These are phyloP conservation scores for Pardalotus punctatus DNA, from an alignment of 2,113 vertebrate species.

Conservation along the genomic window DNA sequence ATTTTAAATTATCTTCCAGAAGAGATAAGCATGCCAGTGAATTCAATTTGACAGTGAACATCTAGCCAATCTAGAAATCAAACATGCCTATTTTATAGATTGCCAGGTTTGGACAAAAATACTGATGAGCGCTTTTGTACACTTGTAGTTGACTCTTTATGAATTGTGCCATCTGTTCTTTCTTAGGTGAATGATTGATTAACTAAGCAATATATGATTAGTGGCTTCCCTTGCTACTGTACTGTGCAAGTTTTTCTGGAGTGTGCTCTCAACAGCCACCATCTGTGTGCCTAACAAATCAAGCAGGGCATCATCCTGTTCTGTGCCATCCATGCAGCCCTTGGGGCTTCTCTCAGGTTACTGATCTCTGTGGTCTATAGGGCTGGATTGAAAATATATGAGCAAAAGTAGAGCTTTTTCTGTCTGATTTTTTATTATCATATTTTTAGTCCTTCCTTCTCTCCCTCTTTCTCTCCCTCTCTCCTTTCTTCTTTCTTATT, in stretches of 20 bases:
- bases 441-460: background rate
- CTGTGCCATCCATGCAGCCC: background rate
- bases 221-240: background rate
- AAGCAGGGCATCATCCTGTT: background rate
- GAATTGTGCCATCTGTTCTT: slow-evolving; percentile 30
- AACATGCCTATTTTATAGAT: background rate
- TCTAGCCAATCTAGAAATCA: background rate
- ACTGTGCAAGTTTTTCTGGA: background rate
- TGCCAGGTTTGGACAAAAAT: background rate
- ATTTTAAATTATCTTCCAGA: background rate
- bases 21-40: background rate
- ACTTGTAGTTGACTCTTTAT: background rate
- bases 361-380: background rate
- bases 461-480: rapidly evolving
- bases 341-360: background rate
- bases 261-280: background rate
- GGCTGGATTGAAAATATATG: background rate
- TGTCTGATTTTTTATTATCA: background rate
- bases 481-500: background rate
- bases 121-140: background rate
- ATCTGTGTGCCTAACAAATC: background rate
- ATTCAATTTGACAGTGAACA: background rate
- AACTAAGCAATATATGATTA: slow-evolving; percentile 12
- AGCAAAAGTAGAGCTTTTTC: background rate
- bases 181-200: slow-evolving; percentile 23